Percentiles rank a stretch among this genome's conserved stretches.
Conservation (phyloP, 2,888 invertebrate species). For the Himalopsyche tibetana region DNA sequence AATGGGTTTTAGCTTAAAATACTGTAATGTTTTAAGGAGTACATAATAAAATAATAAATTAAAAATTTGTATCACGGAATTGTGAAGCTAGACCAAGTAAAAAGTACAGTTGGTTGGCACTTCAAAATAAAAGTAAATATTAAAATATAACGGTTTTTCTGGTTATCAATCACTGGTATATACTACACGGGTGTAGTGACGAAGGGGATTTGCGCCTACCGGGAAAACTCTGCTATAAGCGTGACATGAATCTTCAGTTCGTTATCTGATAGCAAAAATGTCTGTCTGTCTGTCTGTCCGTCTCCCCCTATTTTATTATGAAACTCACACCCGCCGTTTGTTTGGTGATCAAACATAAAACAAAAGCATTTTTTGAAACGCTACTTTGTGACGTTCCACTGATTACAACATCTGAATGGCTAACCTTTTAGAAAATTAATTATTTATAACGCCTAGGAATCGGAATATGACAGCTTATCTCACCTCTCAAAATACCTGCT, state of each 20-base stretch:
- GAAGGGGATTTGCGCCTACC: constrained; percentile 35
- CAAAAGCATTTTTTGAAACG: constrained; percentile 24
- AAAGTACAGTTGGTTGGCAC: too few species aligned
- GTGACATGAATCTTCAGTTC: constrained; percentile 40
- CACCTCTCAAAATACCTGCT: not conserved
- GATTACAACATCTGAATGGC: not conserved
- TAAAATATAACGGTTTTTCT: not conserved
- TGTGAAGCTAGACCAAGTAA: too few species aligned
- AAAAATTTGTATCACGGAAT: too few species aligned
- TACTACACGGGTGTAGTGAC: constrained; percentile 22
- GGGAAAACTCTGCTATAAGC: constrained; percentile 35
- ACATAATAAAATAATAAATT: too few species aligned
- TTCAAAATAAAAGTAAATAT: too few species aligned
- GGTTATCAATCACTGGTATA: constrained; percentile 5
- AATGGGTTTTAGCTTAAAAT: too few species aligned
- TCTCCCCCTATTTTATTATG: constrained; percentile 7
- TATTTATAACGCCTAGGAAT: not conserved
- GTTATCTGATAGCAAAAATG: constrained; percentile 37
- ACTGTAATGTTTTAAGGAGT: too few species aligned
- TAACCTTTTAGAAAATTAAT: constrained; percentile 13
- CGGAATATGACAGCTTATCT: not conserved
- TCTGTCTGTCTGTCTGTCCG: constrained; percentile 24
- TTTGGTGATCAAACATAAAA: constrained; percentile 14
- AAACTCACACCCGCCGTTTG: not conserved
- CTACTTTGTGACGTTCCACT: not conserved